These are phyloP conservation scores for Chrysotoxum bicinctum DNA, from an alignment of 2,888 invertebrate genomes.

Conservation along the genomic window DNA sequence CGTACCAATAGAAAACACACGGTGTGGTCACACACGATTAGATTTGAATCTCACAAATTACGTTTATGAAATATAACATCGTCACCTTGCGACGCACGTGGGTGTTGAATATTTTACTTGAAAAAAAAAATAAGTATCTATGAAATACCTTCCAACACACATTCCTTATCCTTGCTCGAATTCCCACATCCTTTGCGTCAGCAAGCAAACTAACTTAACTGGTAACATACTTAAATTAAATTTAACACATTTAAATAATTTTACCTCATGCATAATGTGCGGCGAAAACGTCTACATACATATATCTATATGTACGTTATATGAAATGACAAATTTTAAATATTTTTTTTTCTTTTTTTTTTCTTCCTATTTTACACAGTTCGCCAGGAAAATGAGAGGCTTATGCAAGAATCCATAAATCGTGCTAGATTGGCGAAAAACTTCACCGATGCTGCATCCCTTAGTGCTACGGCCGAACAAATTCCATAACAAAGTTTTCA, in stretches of 20 bases:
- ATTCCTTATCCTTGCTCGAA: neutral
- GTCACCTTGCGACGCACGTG: no score
- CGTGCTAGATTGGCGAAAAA: conserved; percentile 80
- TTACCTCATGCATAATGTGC: conserved; percentile 15
- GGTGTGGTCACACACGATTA: no score
- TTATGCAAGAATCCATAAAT: conserved; percentile 90
- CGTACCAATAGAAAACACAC: no score
- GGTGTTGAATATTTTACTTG: no score
- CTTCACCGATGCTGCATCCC: conserved; percentile 78
- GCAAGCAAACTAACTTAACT: neutral
- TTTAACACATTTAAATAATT: conserved; percentile 21
- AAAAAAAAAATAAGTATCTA: no score
- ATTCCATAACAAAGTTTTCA: conserved; percentile 76
- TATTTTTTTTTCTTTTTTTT: conserved; percentile 1
- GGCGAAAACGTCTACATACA: neutral
- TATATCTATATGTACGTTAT: neutral
- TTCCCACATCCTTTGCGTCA: neutral
- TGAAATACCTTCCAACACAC: no score
- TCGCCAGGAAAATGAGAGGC: conserved; percentile 93
- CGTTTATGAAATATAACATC: no score
- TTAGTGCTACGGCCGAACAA: conserved; percentile 74
- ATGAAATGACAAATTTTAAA: conserved; percentile 8
- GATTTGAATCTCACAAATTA: no score
- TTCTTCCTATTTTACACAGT: conserved; percentile 86
- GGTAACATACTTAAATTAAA: conserved; percentile 34